phyloP scores from a whole-genome alignment of 2,113 vertebrate species.

The Ceyx melanurus region DNA sequence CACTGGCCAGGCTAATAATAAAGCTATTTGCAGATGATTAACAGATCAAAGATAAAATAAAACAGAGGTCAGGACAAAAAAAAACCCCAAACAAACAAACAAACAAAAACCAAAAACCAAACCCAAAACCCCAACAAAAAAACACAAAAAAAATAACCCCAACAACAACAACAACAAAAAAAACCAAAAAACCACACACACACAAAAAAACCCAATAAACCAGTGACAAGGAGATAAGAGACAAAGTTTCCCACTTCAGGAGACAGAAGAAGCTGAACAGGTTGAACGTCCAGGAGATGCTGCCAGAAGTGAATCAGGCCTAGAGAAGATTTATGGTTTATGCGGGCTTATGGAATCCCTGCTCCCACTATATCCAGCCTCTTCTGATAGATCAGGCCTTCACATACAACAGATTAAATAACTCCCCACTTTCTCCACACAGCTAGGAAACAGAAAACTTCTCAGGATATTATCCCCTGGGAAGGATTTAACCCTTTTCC shows the following conservation, averaged over 20 bases:
- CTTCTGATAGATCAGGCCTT: not conserved
- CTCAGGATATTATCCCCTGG: not conserved
- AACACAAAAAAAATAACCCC: no score
- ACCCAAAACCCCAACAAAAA: no score
- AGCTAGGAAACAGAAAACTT: not conserved
- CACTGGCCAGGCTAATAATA: not conserved
- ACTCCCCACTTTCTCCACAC: not conserved
- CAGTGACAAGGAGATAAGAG: not conserved
- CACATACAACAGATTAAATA: not conserved
- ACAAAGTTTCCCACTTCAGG: not conserved
- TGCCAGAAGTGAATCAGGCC: not conserved
- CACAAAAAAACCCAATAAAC: not conserved
- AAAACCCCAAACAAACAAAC: not conserved
- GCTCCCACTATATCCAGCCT: not conserved
- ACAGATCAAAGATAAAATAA: not conserved
- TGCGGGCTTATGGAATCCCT: not conserved
- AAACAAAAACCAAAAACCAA: no score
- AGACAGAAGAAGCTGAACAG: not conserved
- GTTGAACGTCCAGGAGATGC: not conserved
- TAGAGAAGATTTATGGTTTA: not conserved
- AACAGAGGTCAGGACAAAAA: not conserved
- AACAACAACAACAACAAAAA: no score
- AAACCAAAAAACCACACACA: no score
- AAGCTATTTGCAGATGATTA: not conserved
- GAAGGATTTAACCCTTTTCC: not conserved